phyloP scores from a whole-genome alignment of 1,140 invertebrate genomes.

The Drosophila willistoni region DNA sequence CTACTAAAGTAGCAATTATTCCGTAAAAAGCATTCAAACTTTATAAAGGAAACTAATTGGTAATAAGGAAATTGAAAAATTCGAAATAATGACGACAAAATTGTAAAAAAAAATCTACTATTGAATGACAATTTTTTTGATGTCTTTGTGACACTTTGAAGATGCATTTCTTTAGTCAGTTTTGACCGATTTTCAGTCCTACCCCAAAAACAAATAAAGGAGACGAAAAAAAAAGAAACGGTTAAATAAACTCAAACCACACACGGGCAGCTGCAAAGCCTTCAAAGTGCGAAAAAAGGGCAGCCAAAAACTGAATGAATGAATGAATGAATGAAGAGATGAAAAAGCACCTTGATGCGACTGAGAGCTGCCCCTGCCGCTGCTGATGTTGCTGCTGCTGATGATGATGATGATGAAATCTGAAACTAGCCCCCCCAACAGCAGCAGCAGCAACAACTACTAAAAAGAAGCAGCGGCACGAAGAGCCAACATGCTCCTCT shows the following conservation, averaged over 20 bases:
- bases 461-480: slow-evolving; percentile 13
- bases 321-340: slow-evolving; percentile 11
- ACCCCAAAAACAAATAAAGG: slow-evolving; percentile 7
- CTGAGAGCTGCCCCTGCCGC: not conserved
- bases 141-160: not conserved
- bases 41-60: too few relatives aligned
- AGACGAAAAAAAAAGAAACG: not conserved
- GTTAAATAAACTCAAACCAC: not conserved
- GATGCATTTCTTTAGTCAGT: not conserved
- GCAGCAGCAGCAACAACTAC: slow-evolving; percentile 7
- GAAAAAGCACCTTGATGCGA: slow-evolving; percentile 8
- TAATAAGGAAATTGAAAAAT: too few relatives aligned
- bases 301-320: slow-evolving; percentile 10
- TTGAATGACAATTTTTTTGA: too few relatives aligned
- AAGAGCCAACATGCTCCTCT: slow-evolving; percentile 14
- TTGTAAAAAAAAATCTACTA: too few relatives aligned
- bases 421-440: slow-evolving; percentile 35
- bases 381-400: not conserved
- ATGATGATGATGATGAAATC: slow-evolving; percentile 38
- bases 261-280: not conserved
- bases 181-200: slow-evolving; percentile 12
- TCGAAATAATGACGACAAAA: too few relatives aligned
- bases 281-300: slow-evolving; percentile 20
- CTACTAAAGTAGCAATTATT: too few relatives aligned
- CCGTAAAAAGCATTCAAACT: too few relatives aligned